Evolutionary conservation across 2,888 invertebrate genomes (phyloP).

Genomic region (Auanema sp.): DNA sequence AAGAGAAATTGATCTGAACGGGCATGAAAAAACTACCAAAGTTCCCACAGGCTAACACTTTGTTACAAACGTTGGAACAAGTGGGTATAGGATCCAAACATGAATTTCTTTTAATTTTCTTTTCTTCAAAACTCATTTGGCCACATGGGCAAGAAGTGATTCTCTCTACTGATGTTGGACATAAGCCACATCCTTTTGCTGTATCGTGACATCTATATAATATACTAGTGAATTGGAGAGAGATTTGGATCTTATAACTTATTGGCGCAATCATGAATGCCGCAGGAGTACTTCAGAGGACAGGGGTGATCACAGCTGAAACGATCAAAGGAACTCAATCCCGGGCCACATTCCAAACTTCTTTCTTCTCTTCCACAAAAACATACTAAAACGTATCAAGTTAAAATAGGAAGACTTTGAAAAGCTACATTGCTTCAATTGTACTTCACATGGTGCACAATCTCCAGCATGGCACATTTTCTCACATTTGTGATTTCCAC

Average conservation of each 20-base stretch:
- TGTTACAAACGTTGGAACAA: constrained; percentile 76
- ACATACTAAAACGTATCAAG: constrained; percentile 69
- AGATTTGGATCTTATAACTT: constrained; percentile 34
- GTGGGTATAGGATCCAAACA: constrained; percentile 82
- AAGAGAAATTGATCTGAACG: background rate
- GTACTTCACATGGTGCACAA: constrained; percentile 76
- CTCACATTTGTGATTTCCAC: constrained; percentile 77
- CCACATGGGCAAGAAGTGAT: constrained; percentile 80
- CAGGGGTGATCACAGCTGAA: constrained; percentile 67
- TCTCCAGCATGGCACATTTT: constrained; percentile 79
- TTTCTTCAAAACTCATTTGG: constrained; percentile 69
- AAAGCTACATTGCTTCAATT: constrained; percentile 72
- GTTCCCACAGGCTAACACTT: constrained; percentile 74
- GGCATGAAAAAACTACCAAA: constrained; percentile 14
- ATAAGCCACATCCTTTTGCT: constrained; percentile 70
- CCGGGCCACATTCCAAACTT: constrained; percentile 73
- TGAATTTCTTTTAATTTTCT: constrained; percentile 62
- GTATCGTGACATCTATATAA: constrained; percentile 14
- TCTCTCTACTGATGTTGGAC: constrained; percentile 71
- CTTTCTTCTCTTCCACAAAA: constrained; percentile 74
- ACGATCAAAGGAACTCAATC: constrained; percentile 55
- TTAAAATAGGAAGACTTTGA: too few relatives aligned
- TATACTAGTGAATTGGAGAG: background rate
- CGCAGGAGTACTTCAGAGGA: constrained; percentile 64
- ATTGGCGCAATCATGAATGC: constrained; percentile 74